Base-by-base conservation (phyloP, 2,113 vertebrate genomes). In the Isurus oxyrinchus region DNA sequence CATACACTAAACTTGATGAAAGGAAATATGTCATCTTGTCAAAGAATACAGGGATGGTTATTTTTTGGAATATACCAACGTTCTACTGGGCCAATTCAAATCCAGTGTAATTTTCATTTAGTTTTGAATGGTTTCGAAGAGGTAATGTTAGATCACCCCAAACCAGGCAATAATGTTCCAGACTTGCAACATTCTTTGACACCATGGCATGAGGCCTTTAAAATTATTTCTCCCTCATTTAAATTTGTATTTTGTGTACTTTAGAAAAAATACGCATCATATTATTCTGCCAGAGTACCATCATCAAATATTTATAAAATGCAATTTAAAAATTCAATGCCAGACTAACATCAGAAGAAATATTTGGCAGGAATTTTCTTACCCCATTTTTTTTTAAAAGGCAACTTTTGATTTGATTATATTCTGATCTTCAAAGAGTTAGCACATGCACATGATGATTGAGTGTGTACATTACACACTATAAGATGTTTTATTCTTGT, bases 401-500 rank as follows among this genome's bases (percentile, higher is more conserved):
- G 14, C 67, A 95, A 72, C 40, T 95, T 72, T 72, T n/a, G 11
- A 57, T 95, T 25, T 57, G 67, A 23, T 53, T 72, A 49, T 55
- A 53, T 94, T 31, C 25, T 76, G 67, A 35, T 69, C 11, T 23
- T 53, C 67, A 49, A 55, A 72, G 67, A 95, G 94, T 95, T 95
- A 95, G 55, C 67, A 72, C 66, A 72, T 49, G 67, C 14, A 76
- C 44, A 31, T 31, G 94, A 14, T 95, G 94, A 95, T 95, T 14
- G 67, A 95, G 49, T 95, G 49, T 55, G 66, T 98, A 97, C 97
- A 98, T 98, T 98, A 98, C 97, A 98, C 96, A 10, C 97, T 97
- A 98, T 98, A 98, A 98, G 98, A 98, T 98, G 98, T 98, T 98
- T 98, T 98, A 98, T 98, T 98, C 98, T 98, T 98, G 98, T 98